Conservation (phyloP, 2,888 invertebrate species). For the Tetragonisca angustula region DNA sequence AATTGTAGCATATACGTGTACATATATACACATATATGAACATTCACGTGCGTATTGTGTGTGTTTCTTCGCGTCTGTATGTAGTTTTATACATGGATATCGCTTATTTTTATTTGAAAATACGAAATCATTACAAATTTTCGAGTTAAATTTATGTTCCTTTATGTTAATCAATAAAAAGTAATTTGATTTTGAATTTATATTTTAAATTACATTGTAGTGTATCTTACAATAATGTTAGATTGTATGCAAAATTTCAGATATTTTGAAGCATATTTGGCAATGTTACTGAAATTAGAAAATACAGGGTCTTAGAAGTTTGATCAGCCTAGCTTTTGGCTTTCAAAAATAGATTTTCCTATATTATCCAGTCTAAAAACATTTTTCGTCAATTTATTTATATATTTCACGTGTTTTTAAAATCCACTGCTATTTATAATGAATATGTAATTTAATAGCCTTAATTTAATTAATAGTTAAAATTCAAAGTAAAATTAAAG, state of each 20-base stretch:
- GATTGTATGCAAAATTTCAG: conserved; percentile 24
- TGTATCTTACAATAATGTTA: background rate
- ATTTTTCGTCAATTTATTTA: conserved; percentile 68
- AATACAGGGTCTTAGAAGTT: conserved; percentile 74
- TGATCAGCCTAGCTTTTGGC: conserved; percentile 76
- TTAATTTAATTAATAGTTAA: background rate
- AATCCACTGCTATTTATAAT: background rate
- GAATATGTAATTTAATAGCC: background rate
- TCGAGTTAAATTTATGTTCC: conserved; percentile 6
- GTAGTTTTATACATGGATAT: background rate
- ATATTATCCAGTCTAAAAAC: conserved; percentile 78
- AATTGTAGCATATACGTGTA: background rate
- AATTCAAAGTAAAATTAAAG: background rate
- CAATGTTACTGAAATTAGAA: conserved; percentile 74
- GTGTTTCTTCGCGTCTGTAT: background rate
- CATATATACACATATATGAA: too few relatives aligned
- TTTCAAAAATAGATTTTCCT: conserved; percentile 81
- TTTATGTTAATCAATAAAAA: background rate
- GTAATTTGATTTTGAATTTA: background rate
- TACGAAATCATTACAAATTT: conserved; percentile 4
- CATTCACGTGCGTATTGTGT: background rate
- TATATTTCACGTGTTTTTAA: conserved; percentile 33
- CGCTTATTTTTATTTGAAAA: conserved; percentile 12
- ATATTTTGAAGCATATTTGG: conserved; percentile 68
- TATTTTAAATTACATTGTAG: background rate